These are phyloP conservation scores for Torymus auratus DNA, from an alignment of 2,888 invertebrate species.

Conservation along the genomic window DNA sequence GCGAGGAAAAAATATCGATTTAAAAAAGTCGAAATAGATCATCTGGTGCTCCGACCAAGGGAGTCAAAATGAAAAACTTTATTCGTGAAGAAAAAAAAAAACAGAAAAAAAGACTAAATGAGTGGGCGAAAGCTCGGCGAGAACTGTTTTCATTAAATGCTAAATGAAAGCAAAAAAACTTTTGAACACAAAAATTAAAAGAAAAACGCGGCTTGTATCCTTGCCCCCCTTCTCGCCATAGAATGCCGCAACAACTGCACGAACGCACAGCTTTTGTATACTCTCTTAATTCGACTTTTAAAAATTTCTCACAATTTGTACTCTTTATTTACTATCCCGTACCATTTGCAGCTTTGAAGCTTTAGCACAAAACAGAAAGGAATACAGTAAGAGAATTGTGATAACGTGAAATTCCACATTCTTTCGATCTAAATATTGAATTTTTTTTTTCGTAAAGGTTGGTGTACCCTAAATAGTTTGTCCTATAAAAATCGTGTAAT, in stretches of 20 bases:
- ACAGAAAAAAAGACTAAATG: neutral
- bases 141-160: too few species aligned
- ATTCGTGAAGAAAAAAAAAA: neutral
- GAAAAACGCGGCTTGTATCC: slow-evolving; percentile 9
- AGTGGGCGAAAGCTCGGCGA: neutral
- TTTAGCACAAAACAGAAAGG: slow-evolving; percentile 8
- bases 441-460: neutral
- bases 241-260: slow-evolving; percentile 36
- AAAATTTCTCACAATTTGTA: slow-evolving; percentile 16
- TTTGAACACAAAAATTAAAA: neutral
- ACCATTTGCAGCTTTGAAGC: slow-evolving; percentile 9
- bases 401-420: slow-evolving; percentile 21
- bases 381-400: neutral
- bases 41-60: neutral
- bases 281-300: slow-evolving; percentile 29
- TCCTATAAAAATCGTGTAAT: too few species aligned
- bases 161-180: too few species aligned
- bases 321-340: neutral
- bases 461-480: too few species aligned
- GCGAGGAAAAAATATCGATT: slow-evolving; percentile 59
- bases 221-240: neutral
- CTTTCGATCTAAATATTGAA: slow-evolving; percentile 9
- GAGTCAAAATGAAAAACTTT: slow-evolving; percentile 28
- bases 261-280: slow-evolving; percentile 27
- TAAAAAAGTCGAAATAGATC: neutral